A percentile compares a stretch with the other conserved stretches of the same genome.
phyloP scores from a whole-genome alignment of 2,888 invertebrate genomes.

The Silvanus unidentatus region DNA sequence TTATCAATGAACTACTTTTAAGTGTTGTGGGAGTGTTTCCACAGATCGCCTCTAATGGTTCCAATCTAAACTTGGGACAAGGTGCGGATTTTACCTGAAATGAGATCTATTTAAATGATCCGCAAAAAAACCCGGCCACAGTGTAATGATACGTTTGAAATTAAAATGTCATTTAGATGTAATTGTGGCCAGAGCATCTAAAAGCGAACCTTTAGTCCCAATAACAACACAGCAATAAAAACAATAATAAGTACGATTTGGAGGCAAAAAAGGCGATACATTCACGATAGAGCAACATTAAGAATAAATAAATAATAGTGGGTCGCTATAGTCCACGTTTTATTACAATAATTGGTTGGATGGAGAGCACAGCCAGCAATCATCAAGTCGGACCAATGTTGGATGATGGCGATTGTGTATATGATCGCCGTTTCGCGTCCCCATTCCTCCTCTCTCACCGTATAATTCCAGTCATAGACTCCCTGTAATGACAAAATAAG shows the following conservation, averaged over 20 bases:
- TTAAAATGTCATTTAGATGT: conserved; percentile 41
- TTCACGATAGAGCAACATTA: conserved; percentile 40
- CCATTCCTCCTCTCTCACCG: conserved; percentile 32
- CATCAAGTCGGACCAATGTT: conserved; percentile 31
- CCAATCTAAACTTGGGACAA: no score
- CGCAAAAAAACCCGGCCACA: no score
- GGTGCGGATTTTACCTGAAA: no score
- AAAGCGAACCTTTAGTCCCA: no score
- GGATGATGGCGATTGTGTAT: no score
- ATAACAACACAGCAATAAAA: background rate
- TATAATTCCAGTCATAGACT: conserved; percentile 46
- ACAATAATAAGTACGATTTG: conserved; percentile 8
- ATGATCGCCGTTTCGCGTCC: conserved; percentile 14
- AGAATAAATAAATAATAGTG: conserved; percentile 25
- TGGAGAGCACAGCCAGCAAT: conserved; percentile 34
- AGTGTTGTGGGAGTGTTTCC: conserved; percentile 23
- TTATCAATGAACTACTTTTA: conserved; percentile 26
- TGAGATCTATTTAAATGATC: no score
- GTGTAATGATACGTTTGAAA: conserved; percentile 36
- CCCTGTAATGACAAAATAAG: conserved; percentile 48
- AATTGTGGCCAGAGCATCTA: conserved; percentile 26
- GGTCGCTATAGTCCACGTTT: conserved; percentile 36
- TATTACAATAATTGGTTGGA: conserved; percentile 42
- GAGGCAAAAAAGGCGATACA: conserved; percentile 39
- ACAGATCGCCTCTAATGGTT: conserved; percentile 8